Evolutionary conservation across 92 coral and sea anemone genomes (phyloP), one percentile per base, ranked within the genome.

Genomic region (Palythoa heliodiscus): DNA sequence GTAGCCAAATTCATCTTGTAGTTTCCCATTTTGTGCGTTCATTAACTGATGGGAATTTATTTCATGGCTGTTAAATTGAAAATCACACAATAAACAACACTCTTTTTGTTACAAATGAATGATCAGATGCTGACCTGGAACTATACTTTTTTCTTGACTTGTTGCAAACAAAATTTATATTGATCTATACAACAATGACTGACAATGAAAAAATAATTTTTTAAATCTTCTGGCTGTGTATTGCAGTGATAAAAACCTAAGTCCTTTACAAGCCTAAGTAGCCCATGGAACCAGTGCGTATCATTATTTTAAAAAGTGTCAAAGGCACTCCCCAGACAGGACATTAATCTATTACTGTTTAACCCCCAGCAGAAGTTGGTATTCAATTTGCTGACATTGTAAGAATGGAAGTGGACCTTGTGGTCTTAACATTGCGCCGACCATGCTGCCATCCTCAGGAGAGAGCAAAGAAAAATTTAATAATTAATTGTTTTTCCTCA

Each of bases 1-100:
- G 66, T 91, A 84, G 2, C 93, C 87, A 87, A 52, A 91, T 37
- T 85, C 91, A 79, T 91, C 91, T 69, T 63, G 72, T 66, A 87
- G 66, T 70, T 87, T 57, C 14, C 89, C 91, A 15, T 78, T 43
- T 24, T 90, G 55, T 19, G 78, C 86, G 70, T 77, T 87, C 60
- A 39, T 40, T 1, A 54, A 43, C 1, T 91, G 87, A 77, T 91
- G 94, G 17, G 63, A 68, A 52, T 11, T 88, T 19, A 87, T 86
- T 68, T 91, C 94, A 88, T 91, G 91, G 64, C 91, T 88, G 66
- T 38, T 25, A 71, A 54, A 75, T 23, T 54, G 50, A 74, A 37
- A 43, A 35, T 17, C 50, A n/a, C 23, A n/a, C 22, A 14, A 7
- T 39, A 47, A 37, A 7, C 39, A 7, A 71, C 13, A 7, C 50